Base-by-base conservation (phyloP, 1,140 invertebrate genomes). In the Papilio aristodemus region DNA sequence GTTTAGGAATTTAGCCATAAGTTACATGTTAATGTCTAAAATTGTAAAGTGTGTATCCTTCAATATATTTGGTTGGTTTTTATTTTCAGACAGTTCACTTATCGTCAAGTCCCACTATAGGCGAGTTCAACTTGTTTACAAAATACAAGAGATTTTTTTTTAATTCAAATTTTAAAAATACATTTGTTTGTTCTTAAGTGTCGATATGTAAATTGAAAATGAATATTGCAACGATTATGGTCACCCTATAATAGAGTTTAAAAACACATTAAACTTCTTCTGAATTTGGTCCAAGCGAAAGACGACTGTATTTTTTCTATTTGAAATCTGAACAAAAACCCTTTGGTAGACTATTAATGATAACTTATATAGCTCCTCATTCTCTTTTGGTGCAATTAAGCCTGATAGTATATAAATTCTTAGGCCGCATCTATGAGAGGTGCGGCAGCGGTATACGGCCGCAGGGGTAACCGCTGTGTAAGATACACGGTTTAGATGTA, bases 231-330 rank as follows among this genome's bases (percentile, higher is more conserved):
- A 60, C 14, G 27, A 38, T 60, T 14, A 38, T 60, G 32, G 8
- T 60, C n/a, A 58, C 27, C 9, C 36, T 36, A 60, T 60, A 36
- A 37, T 38, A 38, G 27, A 17, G 14, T 60, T 60, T 60, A 60
- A 60, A 60, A 14, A 38, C 38, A n/a, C 58, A 38, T 60, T 60
- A 60, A 60, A 37, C 36, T 38, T 60, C 58, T 60, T 60, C 54
- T 13, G 54, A 58, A 38, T 19, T 60, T 60, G 32, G 58, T 60
- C 58, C 58, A 60, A 60, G 58, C 9, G 9, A 60, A 38, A 38
- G 32, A 38, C 36, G 25, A 8, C n/a, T 14, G 9, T 19, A 22
- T 7, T 13, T 58, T 58, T 8, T 27, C 17, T 50, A 22, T 7
- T 14, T 14, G 22, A 54, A 27, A 54, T 32, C 6, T 32, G 27